Conservation (phyloP, 2,797 vertebrate species). For the Emydoidea blandingii region DNA sequence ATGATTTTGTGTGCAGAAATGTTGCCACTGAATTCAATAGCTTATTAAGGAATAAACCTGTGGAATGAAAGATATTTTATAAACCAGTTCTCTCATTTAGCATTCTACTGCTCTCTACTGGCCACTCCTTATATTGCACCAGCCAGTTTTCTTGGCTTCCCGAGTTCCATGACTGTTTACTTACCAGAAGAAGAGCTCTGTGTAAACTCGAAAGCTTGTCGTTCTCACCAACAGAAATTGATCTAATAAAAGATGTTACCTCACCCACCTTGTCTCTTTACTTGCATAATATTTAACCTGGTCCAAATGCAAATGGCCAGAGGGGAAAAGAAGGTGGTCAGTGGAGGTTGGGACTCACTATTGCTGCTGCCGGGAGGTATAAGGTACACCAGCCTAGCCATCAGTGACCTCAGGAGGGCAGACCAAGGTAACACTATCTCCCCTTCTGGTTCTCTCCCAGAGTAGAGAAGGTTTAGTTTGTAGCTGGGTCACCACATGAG, state of each 20-base stretch:
- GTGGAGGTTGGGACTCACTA: neutral
- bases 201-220: neutral
- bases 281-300: neutral
- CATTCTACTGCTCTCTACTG: neutral
- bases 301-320: neutral
- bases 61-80: neutral
- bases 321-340: neutral
- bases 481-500: neutral
- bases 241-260: neutral
- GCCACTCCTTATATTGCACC: neutral
- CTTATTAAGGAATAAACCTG: neutral
- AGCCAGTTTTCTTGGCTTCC: neutral
- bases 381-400: neutral
- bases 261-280: neutral
- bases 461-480: neutral
- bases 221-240: neutral
- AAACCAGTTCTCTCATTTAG: neutral
- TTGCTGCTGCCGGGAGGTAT: neutral
- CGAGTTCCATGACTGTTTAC: neutral
- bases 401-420: neutral
- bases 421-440: neutral
- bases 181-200: neutral
- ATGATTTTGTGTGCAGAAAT: neutral
- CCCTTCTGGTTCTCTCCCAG: neutral
- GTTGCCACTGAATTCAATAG: neutral